Percentiles rank a stretch among this genome's conserved stretches.
phyloP scores from a whole-genome alignment of 2,113 vertebrate genomes.

The Muntiacus reevesi region DNA sequence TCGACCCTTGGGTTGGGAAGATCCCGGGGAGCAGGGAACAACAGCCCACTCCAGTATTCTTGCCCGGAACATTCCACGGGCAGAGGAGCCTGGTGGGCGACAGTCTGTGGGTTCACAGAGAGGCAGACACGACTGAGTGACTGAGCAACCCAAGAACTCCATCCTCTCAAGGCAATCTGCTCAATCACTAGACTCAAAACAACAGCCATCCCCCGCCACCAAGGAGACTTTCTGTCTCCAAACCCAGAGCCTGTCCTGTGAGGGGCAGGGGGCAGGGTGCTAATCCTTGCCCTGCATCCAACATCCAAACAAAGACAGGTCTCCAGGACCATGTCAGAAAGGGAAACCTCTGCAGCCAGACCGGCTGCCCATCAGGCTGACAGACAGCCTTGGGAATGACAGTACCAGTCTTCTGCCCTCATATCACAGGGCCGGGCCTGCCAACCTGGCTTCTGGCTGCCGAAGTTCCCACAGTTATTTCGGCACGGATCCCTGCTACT shows the following conservation, averaged over 20 bases:
- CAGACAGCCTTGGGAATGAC: background rate
- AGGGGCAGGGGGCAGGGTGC: background rate
- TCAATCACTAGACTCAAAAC: constrained; percentile 9
- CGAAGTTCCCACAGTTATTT: background rate
- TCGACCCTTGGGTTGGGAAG: background rate
- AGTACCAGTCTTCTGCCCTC: background rate
- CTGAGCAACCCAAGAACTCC: background rate
- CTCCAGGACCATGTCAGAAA: background rate
- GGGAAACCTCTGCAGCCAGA: background rate
- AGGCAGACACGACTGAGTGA: background rate
- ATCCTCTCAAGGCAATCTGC: background rate
- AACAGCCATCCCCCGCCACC: background rate
- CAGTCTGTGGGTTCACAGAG: background rate
- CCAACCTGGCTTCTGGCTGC: background rate
- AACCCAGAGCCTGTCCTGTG: background rate
- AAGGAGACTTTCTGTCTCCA: background rate
- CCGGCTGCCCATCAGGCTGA: background rate
- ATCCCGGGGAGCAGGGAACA: background rate
- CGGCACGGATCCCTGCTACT: background rate
- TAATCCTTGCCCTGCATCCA: background rate
- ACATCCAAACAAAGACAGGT: background rate
- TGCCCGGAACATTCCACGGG: background rate
- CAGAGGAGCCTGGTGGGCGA: background rate
- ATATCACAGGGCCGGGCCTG: background rate
- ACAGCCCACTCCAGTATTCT: background rate